Evolutionary conservation across 1,140 invertebrate genomes (phyloP), one percentile per base, ranked within the genome.

Genomic region (Drosophila bocki): DNA sequence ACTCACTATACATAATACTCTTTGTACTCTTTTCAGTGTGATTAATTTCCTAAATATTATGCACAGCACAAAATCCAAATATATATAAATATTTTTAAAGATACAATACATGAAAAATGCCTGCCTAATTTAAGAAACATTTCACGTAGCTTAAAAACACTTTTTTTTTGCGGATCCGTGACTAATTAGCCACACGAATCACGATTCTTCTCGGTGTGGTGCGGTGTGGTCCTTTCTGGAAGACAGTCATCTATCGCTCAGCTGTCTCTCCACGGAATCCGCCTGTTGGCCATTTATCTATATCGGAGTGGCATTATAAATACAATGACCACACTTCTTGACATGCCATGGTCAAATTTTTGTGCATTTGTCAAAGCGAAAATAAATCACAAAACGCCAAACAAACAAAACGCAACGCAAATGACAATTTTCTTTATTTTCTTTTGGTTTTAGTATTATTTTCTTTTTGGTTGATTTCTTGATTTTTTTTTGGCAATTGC

Each of bases 271-370:
- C 26, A 6, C 26, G 39, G 19, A 15, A 48, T 17, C 32, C 82
- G 75, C 70, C 83, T 87, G 60, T 78, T 74, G 68, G 64, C 77
- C 67, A 87, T 87, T 87, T 87, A 80, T 87, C 77, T 87, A 68
- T 88, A 88, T 88, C 72, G 84, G 72, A 78, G 65, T 59, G 80
- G 77, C 69, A 88, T 88, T 88, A 81, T 84, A 84, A 84, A 88
- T 90, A 88, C 84, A 88, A 84, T 87, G 84, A 87, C 84, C 84
- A 88, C 83, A 83, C 69, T 75, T 84, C 84, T 90, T 88, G 84
- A 88, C 84, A 88, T 90, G 74, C 85, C 84, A 88, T 90, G 84
- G 84, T 88, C 84, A 88, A 84, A 88, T 90, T 84, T 90, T 84
- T 88, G 84, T 87, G 84, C 84, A 88, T 88, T 88, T 88, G 84